phyloP scores from a whole-genome alignment of 2,797 vertebrate genomes.

The Bufotes viridis region DNA sequence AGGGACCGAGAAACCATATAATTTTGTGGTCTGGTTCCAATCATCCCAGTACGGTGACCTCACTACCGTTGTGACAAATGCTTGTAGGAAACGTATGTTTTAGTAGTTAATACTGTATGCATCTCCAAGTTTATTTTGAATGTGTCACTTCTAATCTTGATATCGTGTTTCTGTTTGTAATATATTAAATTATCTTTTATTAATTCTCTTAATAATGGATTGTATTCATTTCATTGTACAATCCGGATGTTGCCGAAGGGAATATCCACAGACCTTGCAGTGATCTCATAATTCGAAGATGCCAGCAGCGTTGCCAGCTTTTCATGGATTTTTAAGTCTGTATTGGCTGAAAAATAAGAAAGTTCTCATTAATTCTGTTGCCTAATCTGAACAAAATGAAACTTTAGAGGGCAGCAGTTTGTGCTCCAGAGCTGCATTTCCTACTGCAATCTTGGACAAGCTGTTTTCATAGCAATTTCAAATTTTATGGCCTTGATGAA shows the following conservation, averaged over 20 bases:
- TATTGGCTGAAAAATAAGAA: not conserved
- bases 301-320: not conserved
- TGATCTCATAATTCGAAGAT: not conserved
- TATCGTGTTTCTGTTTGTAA: not conserved
- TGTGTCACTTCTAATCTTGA: not conserved
- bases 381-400: not conserved
- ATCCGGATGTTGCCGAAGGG: not conserved
- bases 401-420: not conserved
- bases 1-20: constrained; percentile 14
- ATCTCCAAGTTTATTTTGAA: not conserved
- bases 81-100: not conserved
- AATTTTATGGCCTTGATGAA: too few species aligned
- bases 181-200: not conserved
- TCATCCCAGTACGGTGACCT: constrained; percentile 7
- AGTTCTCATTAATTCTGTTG: not conserved
- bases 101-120: not conserved
- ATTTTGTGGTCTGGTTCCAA: constrained; percentile 38
- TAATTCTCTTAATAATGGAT: not conserved
- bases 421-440: not conserved
- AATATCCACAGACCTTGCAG: not conserved
- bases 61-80: constrained; percentile 19
- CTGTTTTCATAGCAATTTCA: not conserved
- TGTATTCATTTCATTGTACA: not conserved
- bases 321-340: not conserved
- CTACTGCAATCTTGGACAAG: not conserved